Conservation (phyloP, 2,797 vertebrate genomes). For the Eospalax fontanierii region DNA sequence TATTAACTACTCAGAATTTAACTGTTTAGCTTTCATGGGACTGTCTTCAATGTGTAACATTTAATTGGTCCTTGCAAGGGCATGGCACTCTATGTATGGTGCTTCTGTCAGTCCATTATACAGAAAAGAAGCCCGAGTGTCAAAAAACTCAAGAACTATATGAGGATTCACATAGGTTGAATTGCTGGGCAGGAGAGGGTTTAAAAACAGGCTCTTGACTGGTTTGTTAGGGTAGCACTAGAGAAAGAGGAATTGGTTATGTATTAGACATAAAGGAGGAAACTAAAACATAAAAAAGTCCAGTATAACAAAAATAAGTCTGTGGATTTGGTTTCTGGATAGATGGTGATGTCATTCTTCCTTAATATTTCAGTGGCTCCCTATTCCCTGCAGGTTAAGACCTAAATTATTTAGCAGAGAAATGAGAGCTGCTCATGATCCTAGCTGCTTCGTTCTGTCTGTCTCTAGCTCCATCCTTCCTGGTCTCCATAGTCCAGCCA, state of each 20-base stretch:
- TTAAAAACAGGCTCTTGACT: neutral
- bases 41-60: accelerated
- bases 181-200: neutral
- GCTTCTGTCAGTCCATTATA: neutral
- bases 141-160: neutral
- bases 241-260: neutral
- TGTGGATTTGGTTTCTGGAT: conserved; percentile 34
- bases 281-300: neutral
- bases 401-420: conserved; percentile 76
- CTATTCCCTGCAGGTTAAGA: conserved; percentile 70
- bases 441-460: conserved; percentile 11
- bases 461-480: neutral
- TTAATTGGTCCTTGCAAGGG: neutral
- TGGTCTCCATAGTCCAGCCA: neutral
- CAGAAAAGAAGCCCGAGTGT: neutral
- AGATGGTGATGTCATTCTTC: conserved; percentile 61
- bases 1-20: neutral
- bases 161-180: neutral
- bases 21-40: neutral
- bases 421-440: conserved; percentile 50
- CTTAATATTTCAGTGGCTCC: conserved; percentile 76
- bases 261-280: neutral
- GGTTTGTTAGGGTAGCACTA: neutral
- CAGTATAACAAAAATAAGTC: neutral
- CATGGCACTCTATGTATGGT: accelerated